These are phyloP conservation scores for Tragelaphus buxtoni DNA, from an alignment of 2,113 vertebrate species.

Conservation along the genomic window DNA sequence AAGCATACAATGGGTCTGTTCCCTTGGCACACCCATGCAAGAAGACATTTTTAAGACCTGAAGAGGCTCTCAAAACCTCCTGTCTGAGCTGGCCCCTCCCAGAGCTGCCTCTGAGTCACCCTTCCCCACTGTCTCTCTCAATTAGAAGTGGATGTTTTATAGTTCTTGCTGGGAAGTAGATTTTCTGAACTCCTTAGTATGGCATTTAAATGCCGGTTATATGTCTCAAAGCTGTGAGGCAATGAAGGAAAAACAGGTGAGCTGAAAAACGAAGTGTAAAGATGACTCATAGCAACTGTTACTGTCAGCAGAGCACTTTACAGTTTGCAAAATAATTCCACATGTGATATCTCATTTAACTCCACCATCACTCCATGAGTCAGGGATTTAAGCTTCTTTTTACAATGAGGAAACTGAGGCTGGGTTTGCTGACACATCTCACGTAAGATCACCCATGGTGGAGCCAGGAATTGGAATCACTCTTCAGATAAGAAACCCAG, in stretches of 20 bases:
- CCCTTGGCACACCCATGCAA: neutral
- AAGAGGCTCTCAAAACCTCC: neutral
- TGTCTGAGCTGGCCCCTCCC: neutral
- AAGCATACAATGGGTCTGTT: neutral
- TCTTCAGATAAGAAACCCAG: neutral
- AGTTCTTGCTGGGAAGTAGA: neutral
- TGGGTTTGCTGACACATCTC: neutral
- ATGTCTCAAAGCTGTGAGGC: neutral
- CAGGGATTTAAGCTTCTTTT: neutral
- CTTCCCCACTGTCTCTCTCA: slow-evolving; percentile 15
- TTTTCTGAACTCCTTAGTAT: neutral
- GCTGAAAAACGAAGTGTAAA: neutral
- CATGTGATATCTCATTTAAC: neutral
- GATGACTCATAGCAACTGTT: neutral
- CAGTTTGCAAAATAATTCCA: neutral
- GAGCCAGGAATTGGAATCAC: neutral
- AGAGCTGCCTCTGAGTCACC: slow-evolving; percentile 33
- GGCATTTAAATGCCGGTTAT: neutral
- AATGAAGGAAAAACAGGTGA: neutral
- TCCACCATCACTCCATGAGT: neutral
- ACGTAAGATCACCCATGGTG: neutral
- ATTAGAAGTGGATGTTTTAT: neutral
- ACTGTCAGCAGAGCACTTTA: neutral
- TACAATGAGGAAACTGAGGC: neutral
- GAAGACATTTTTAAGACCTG: neutral